Evolutionary conservation across 2,888 invertebrate species (phyloP), one percentile per base, ranked within the genome.

Genomic region (Melanargia galathea): DNA sequence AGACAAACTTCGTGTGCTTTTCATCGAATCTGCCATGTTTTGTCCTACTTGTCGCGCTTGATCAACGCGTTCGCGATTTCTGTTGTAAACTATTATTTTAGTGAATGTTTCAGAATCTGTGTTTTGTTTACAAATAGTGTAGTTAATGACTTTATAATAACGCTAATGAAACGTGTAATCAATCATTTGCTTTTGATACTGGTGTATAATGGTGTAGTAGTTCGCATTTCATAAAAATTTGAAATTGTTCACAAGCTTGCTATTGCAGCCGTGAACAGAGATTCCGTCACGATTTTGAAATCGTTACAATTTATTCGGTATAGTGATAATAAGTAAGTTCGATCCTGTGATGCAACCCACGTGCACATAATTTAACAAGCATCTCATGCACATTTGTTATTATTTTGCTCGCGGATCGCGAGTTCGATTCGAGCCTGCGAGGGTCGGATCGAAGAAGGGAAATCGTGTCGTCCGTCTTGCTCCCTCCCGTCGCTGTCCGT

Each of bases 311-410:
- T 66, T 70, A 71, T 75, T 68, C 73, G 71, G 66, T 76, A 76
- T 74, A 79, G 82, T 82, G 78, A 75, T 75, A 80, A 80, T 61
- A 69, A 76, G 79, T 76, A 80, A 76, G 70, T 73, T 79, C 73
- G 74, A 74, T 79, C 80, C 75, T 80, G 83, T 88, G 89, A 89
- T 87, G 87, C 89, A 88, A 89, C 89, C 90, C 91, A 91, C 91
- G 91, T 91, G 92, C 86, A 87, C 84, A 78, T 81, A 85, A 76
- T 85, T 84, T 83, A 86, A 80, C 82, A 78, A 89, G 85, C 79
- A 90, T 89, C 89, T 89, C 92, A 92, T 92, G 93, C 93, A 93
- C 92, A 93, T 93, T 93, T 94, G 94, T 94, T 94, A 92, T 94
- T 94, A 93, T 94, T 94, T 94, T 93, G 93, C 91, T 92, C 90